Evolutionary conservation across 2,113 vertebrate species (phyloP).

Genomic region (Alexandromys fortis): DNA sequence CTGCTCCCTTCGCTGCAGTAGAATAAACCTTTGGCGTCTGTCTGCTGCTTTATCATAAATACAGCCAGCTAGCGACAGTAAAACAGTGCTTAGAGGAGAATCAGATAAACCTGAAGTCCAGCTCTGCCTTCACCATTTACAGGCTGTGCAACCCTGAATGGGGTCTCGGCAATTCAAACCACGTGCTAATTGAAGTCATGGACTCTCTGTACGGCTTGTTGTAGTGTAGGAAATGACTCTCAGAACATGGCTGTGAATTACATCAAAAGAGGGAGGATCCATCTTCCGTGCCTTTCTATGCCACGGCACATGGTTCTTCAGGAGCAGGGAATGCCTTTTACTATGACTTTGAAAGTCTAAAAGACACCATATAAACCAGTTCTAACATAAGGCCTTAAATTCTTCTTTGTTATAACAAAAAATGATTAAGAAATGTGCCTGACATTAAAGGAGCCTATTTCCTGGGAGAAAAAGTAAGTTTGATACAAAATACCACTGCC

Average conservation of each 20-base stretch:
- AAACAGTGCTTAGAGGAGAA: neutral
- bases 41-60: neutral
- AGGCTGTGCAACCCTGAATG: neutral
- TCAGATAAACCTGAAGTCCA: neutral
- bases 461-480: too few relatives aligned
- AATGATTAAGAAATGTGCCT: too few relatives aligned
- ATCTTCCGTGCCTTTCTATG: neutral
- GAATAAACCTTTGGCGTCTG: neutral
- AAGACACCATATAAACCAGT: neutral
- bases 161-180: neutral
- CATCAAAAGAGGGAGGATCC: neutral
- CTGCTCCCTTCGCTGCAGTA: neutral
- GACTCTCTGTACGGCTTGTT: neutral
- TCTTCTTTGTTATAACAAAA: too few relatives aligned
- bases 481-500: too few relatives aligned
- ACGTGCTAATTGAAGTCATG: neutral
- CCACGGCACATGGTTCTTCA: neutral
- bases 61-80: neutral
- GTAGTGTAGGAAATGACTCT: neutral
- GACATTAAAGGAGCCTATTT: too few relatives aligned
- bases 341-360: neutral
- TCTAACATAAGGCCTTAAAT: too few relatives aligned
- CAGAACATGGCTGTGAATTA: neutral
- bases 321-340: neutral
- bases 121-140: neutral